Base-by-base conservation (phyloP, 2,797 vertebrate species). In the Rhabdophis nuchalis region DNA sequence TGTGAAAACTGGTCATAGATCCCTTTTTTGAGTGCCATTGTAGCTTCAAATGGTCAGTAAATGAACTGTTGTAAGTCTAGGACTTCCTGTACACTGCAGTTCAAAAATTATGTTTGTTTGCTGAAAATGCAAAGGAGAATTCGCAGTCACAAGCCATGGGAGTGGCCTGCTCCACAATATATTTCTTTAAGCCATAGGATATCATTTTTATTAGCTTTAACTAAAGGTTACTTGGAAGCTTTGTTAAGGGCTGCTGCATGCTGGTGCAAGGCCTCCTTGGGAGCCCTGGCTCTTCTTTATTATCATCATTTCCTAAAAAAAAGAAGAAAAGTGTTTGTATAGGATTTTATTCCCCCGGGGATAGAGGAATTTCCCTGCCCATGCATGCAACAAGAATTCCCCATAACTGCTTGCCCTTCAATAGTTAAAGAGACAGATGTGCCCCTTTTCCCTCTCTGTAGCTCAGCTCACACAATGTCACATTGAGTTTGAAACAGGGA, bases 401-500 rank as follows among this genome's bases (percentile, higher is more conserved):
- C 96, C 95, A 96, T 96, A 97, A 97, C 96, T 96, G 50, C 93
- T 93, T 97, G 93, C 97, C 97, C 96, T 97, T 97, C 97, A 98
- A 98, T 95, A 97, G 97, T 98, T 98, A 98, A 98, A 97, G 54
- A 56, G 86, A 58, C 13, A 56, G 86, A 61, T 89, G 96, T 95
- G 97, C 96, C 97, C 46, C 88, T 12, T 29, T 50, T 50, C 18
- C 53, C 53, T 36, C 54, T 89, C 46, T 52, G 29, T n/a, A 29
- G 97, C 96, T 97, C 94, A 1, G 96, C 97, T 96, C 96, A 96
- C 97, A 98, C 97, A 98, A 98, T 98, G 97, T 98, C 98, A 98
- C 97, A 98, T 97, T 98, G 98, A 98, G 98, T 98, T 97, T 96
- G 97, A 98, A 98, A 98, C 98, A 98, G 98, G 98, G 97, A 97